phyloP scores from a whole-genome alignment of 2,888 invertebrate species.

The Drosophila cyrtoloma region DNA sequence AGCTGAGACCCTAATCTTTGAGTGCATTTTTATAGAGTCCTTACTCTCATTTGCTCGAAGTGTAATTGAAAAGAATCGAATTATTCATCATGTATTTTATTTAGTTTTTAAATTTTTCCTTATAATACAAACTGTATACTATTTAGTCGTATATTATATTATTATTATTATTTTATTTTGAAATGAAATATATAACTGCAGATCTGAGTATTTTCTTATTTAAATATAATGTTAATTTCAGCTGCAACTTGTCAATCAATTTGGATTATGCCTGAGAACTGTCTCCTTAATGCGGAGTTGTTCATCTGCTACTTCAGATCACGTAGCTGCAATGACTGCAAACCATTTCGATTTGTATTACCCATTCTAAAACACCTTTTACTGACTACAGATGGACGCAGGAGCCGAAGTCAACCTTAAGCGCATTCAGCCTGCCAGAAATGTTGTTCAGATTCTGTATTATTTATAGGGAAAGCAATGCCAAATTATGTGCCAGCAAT shows the following conservation, averaged over 20 bases:
- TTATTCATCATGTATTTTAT: too few species aligned
- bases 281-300: background rate
- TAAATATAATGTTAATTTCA: background rate
- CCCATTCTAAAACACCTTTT: conserved; percentile 51
- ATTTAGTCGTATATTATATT: too few species aligned
- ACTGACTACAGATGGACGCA: conserved; percentile 36
- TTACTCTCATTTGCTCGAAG: too few species aligned
- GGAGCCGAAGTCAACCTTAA: background rate
- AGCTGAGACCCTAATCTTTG: too few species aligned
- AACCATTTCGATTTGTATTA: conserved; percentile 73
- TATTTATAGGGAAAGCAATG: conserved; percentile 64
- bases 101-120: too few species aligned
- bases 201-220: background rate
- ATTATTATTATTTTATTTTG: too few species aligned
- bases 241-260: background rate
- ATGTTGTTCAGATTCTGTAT: conserved; percentile 57
- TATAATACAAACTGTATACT: too few species aligned
- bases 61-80: too few species aligned
- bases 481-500: conserved; percentile 73
- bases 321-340: conserved; percentile 79
- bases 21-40: too few species aligned
- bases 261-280: background rate
- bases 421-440: conserved; percentile 12
- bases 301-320: conserved; percentile 58
- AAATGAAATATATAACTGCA: background rate